Percentiles rank a stretch among this genome's conserved stretches.
Evolutionary conservation across 92 coral and sea anemone genomes (phyloP).

Genomic region (Zoanthus solanderi): DNA sequence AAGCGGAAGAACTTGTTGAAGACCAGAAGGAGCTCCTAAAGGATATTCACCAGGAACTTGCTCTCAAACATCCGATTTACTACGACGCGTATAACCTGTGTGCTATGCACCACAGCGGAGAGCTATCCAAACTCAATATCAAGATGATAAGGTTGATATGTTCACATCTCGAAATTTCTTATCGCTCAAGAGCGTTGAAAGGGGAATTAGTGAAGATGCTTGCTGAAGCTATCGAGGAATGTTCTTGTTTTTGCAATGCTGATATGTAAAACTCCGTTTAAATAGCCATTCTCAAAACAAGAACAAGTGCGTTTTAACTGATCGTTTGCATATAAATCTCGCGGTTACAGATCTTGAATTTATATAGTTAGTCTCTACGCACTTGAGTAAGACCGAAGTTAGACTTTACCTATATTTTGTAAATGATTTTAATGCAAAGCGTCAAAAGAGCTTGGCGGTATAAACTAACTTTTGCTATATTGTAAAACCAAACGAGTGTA

Average conservation of each 20-base stretch:
- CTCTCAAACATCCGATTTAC: conserved; percentile 56
- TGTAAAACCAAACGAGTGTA: no score
- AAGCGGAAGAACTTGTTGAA: background rate
- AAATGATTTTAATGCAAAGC: no score
- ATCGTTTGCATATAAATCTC: no score
- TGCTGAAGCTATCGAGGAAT: conserved; percentile 23
- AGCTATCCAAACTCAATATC: conserved; percentile 23
- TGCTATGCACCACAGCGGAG: conserved; percentile 40
- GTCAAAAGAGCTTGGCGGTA: no score
- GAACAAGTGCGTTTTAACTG: no score
- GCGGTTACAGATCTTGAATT: no score
- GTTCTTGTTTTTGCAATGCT: conserved; percentile 12
- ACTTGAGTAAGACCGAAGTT: no score
- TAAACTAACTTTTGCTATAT: no score
- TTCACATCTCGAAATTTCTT: conserved; percentile 40
- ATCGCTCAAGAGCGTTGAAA: conserved; percentile 5
- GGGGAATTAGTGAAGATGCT: conserved; percentile 5
- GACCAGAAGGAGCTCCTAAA: conserved; percentile 1
- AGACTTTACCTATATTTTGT: no score
- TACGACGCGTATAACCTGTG: conserved; percentile 68
- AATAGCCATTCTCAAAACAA: no score
- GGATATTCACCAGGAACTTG: conserved; percentile 39
- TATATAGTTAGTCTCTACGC: no score
- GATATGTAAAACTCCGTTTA: no score
- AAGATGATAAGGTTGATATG: conserved; percentile 51